Evolutionary conservation across 2,113 vertebrate genomes (phyloP).

Genomic region (Pangasianodon gigas): DNA sequence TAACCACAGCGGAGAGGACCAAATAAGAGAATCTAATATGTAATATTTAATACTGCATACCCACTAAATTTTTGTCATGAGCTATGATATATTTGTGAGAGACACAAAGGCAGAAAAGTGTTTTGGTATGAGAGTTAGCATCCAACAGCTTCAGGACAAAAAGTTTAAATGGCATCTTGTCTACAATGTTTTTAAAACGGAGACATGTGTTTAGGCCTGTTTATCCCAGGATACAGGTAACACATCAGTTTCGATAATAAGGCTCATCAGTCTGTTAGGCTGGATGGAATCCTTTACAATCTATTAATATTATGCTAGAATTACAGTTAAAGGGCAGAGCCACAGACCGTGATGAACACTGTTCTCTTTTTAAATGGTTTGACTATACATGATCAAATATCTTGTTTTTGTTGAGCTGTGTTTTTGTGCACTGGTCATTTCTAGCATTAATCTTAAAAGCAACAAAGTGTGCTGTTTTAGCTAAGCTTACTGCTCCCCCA

Average conservation of each 20-base stretch:
- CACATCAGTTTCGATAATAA: background rate
- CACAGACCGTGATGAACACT: background rate
- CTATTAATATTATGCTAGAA: background rate
- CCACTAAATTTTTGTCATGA: background rate
- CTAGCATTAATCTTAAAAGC: too few species aligned
- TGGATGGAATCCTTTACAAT: background rate
- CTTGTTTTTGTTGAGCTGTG: background rate
- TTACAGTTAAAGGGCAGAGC: background rate
- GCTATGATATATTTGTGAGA: background rate
- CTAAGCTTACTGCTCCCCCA: slow-evolving; percentile 22
- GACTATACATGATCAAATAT: background rate
- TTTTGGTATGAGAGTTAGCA: background rate
- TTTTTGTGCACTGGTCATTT: background rate
- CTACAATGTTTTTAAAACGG: background rate
- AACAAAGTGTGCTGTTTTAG: slow-evolving; percentile 7
- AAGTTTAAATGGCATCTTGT: background rate
- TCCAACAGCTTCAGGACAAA: background rate
- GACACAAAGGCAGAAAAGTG: background rate
- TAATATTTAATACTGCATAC: background rate
- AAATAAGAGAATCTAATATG: background rate
- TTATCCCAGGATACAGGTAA: background rate
- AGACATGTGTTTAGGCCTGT: background rate
- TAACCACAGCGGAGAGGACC: background rate
- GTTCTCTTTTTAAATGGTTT: background rate
- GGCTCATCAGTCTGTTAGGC: background rate